Conservation (phyloP, 1,140 invertebrate genomes). For the Aphaenogaster floridana region DNA sequence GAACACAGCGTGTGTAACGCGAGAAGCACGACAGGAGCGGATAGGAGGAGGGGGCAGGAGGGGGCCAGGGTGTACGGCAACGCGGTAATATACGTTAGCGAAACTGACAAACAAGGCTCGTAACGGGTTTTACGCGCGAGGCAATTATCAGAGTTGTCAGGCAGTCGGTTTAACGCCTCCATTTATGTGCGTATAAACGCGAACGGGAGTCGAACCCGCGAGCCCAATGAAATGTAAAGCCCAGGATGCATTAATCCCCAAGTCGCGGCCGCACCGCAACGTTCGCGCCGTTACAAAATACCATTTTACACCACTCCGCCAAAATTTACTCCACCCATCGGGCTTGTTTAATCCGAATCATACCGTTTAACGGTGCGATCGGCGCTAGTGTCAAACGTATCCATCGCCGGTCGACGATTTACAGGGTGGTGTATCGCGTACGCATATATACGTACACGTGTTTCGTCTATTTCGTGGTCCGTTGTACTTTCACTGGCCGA, state of each 20-base stretch:
- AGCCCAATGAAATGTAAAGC: constrained; percentile 77
- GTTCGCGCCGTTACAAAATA: constrained; percentile 80
- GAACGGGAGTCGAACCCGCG: constrained; percentile 65
- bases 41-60: background rate
- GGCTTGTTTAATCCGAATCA: constrained; percentile 64
- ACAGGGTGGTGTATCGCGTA: background rate
- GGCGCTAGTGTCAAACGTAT: constrained; percentile 25
- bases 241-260: constrained; percentile 74
- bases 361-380: constrained; percentile 64
- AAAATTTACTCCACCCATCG: constrained; percentile 59
- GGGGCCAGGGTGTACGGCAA: background rate
- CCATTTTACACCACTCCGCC: constrained; percentile 78
- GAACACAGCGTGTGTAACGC: constrained; percentile 28
- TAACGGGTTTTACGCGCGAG: constrained; percentile 83
- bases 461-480: constrained; percentile 24
- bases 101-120: constrained; percentile 80
- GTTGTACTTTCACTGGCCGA: constrained; percentile 48
- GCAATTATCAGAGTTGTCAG: constrained; percentile 86
- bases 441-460: background rate
- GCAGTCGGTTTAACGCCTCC: constrained; percentile 84
- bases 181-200: constrained; percentile 82
- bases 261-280: constrained; percentile 38
- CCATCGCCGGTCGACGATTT: constrained; percentile 32
- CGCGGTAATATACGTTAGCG: constrained; percentile 70
- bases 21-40: background rate